A percentile compares a stretch with the other conserved stretches of the same genome.
Evolutionary conservation across 2,888 invertebrate species (phyloP).

Genomic region (Leptothorax acervorum): DNA sequence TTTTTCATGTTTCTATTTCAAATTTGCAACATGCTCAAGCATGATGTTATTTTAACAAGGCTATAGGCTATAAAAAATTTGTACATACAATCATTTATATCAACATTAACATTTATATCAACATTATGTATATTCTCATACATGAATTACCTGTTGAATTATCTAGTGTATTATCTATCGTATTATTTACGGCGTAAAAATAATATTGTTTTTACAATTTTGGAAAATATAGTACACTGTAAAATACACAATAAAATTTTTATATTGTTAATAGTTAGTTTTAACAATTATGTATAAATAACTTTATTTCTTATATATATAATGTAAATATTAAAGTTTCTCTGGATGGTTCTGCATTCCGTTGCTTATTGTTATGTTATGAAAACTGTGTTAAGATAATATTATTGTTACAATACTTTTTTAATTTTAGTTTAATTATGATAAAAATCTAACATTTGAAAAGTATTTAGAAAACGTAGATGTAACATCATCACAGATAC

Average conservation of each 20-base stretch:
- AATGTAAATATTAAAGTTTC: background rate
- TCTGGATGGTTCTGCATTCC: background rate
- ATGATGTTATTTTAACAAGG: background rate
- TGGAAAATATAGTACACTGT: conserved; percentile 13
- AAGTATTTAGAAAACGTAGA: background rate
- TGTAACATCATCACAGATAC: too few relatives aligned
- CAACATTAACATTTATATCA: background rate
- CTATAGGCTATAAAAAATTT: background rate
- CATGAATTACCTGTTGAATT: background rate
- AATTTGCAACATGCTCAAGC: background rate
- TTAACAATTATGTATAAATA: background rate
- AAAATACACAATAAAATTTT: conserved; percentile 2
- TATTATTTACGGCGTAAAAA: background rate
- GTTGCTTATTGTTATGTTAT: background rate
- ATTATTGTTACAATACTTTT: background rate
- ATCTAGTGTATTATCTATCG: background rate
- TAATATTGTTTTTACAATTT: background rate
- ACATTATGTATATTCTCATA: conserved; percentile 4
- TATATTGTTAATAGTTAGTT: background rate
- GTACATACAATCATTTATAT: conserved; percentile 15
- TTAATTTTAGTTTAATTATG: background rate
- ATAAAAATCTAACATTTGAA: background rate
- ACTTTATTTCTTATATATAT: background rate
- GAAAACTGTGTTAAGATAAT: background rate
- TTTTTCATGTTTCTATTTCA: conserved; percentile 5